Percentiles rank a stretch among this genome's conserved stretches.
Evolutionary conservation across 1,140 invertebrate genomes (phyloP).

Genomic region (Drosophila paulistorum): DNA sequence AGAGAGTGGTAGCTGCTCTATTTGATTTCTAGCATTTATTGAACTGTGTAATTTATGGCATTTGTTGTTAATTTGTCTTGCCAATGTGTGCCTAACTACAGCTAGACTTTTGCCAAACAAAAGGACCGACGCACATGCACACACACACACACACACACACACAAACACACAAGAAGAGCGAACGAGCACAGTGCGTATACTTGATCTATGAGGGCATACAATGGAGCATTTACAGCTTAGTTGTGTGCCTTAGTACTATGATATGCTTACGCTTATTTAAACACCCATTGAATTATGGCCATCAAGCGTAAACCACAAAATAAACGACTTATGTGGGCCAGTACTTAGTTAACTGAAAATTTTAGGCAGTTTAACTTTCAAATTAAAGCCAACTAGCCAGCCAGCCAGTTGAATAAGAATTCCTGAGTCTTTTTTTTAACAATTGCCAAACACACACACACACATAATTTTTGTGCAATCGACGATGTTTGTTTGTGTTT

Average conservation of each 20-base stretch:
- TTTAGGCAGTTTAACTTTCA: neutral
- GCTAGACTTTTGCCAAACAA: constrained; percentile 38
- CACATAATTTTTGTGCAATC: neutral
- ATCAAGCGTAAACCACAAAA: constrained; percentile 60
- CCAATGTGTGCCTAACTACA: constrained; percentile 38
- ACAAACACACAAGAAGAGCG: constrained; percentile 5
- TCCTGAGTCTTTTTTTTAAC: too few species aligned
- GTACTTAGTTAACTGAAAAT: constrained; percentile 12
- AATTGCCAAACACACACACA: too few species aligned
- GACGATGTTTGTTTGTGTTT: constrained; percentile 1
- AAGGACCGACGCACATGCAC: neutral
- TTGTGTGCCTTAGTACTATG: constrained; percentile 13
- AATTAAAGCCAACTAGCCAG: neutral
- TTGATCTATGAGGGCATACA: constrained; percentile 62
- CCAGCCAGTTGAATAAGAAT: neutral
- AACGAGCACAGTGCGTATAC: constrained; percentile 66
- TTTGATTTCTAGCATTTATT: constrained; percentile 48
- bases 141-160: neutral
- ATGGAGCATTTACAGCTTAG: constrained; percentile 52
- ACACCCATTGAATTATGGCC: constrained; percentile 62
- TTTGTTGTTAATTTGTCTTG: constrained; percentile 77
- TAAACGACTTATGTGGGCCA: constrained; percentile 52
- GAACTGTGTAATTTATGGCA: constrained; percentile 73
- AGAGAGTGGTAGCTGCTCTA: neutral
- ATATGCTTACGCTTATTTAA: constrained; percentile 49